These are phyloP conservation scores for Anolis carolinensis DNA, from an alignment of 2,113 vertebrate species.

Conservation along the genomic window DNA sequence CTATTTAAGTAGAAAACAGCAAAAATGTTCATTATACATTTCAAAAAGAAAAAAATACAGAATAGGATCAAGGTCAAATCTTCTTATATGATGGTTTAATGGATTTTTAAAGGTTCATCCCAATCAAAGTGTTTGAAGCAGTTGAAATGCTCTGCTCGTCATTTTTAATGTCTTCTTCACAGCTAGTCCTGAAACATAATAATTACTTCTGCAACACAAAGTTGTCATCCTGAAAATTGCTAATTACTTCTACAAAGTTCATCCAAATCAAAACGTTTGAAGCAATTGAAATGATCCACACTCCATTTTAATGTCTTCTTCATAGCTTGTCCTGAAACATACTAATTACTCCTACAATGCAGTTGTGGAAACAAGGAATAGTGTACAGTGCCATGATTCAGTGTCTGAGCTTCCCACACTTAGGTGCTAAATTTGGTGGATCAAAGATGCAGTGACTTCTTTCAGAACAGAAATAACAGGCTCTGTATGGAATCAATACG, in stretches of 20 bases:
- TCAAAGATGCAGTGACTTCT: conserved; percentile 20
- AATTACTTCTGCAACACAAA: conserved; percentile 47
- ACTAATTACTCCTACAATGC: conserved; percentile 46
- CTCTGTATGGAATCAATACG: conserved; percentile 29
- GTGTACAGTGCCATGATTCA: conserved; percentile 58
- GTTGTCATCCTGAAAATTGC: background rate
- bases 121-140: conserved; percentile 35
- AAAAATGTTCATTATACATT: conserved; percentile 41
- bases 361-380: conserved; percentile 30
- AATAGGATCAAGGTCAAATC: conserved; percentile 34
- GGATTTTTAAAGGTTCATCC: conserved; percentile 44
- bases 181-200: conserved; percentile 45
- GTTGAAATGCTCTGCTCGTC: conserved; percentile 46
- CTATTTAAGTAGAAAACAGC: background rate
- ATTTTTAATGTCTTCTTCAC: conserved; percentile 49
- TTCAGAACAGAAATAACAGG: conserved; percentile 4
- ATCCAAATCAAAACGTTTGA: conserved; percentile 47
- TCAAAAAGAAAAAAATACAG: background rate
- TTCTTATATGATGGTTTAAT: conserved; percentile 16
- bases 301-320: conserved; percentile 55
- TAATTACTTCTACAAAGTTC: conserved; percentile 36
- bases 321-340: conserved; percentile 41
- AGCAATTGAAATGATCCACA: conserved; percentile 34
- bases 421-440: conserved; percentile 32
- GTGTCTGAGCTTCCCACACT: conserved; percentile 13